Percentiles rank a stretch among this genome's conserved stretches.
Conservation (phyloP, 1,140 invertebrate species). For the Trichomalopsis sarcophagae region DNA sequence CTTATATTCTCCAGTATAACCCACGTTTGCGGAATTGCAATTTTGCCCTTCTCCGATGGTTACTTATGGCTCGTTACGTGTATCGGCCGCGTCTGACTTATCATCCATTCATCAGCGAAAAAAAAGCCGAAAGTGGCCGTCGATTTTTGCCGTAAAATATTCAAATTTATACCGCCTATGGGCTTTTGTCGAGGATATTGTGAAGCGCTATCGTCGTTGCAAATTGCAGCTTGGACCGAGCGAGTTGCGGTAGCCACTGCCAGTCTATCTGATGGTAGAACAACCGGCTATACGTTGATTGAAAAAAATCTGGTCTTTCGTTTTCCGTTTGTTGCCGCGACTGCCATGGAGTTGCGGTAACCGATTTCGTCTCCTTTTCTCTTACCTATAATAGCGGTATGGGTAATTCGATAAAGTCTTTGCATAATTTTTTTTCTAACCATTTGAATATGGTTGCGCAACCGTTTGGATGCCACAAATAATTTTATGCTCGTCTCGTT, state of each 20-base stretch:
- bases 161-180: conserved; percentile 32
- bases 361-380: conserved; percentile 13
- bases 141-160: conserved; percentile 11
- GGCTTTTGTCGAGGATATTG: not conserved
- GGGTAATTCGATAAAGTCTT: not conserved
- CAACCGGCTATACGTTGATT: not conserved
- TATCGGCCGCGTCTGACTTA: not conserved
- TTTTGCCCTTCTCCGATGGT: not conserved
- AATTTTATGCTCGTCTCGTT: not conserved
- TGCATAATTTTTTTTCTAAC: not conserved
- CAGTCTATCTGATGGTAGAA: not conserved
- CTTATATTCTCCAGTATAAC: not conserved
- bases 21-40: conserved; percentile 10
- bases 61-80: not conserved
- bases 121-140: not conserved
- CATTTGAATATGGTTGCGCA: not conserved
- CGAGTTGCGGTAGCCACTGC: not conserved
- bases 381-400: not conserved
- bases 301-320: conserved; percentile 10
- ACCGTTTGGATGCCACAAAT: not conserved
- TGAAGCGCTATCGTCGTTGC: not conserved
- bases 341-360: not conserved
- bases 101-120: not conserved
- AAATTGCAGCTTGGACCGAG: not conserved
- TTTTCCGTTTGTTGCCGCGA: not conserved